Conservation (phyloP, 2,113 vertebrate species). For the Lamprologus ornatipinnis region DNA sequence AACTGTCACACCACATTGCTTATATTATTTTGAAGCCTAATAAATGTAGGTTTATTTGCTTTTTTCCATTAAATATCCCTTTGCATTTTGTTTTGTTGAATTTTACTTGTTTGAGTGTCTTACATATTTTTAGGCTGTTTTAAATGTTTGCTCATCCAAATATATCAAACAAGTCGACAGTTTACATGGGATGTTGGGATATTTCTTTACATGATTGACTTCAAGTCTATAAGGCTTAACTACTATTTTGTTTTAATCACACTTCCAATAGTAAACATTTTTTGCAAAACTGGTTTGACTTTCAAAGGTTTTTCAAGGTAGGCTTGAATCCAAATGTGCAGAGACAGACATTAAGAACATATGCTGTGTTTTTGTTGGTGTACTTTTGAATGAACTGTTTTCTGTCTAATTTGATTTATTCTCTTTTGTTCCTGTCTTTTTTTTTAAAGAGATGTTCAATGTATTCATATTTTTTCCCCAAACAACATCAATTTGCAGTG, state of each 20-base stretch:
- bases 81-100: neutral
- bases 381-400: neutral
- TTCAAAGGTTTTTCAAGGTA: neutral
- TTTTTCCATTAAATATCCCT: neutral
- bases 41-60: neutral
- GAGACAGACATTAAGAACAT: neutral
- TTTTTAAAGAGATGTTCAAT: neutral
- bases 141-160: neutral
- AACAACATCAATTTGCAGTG: neutral
- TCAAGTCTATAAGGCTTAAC: neutral
- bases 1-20: neutral
- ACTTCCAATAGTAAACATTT: neutral
- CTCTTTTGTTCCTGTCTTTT: neutral
- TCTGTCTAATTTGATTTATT: neutral
- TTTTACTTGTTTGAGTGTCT: neutral
- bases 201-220: neutral
- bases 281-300: neutral
- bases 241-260: neutral
- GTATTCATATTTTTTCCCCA: neutral
- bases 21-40: neutral
- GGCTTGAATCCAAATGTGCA: neutral
- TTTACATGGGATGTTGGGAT: neutral
- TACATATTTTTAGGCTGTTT: neutral
- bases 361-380: neutral
- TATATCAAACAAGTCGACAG: neutral